Percentiles rank a stretch among this genome's conserved stretches.
phyloP scores from a whole-genome alignment of 2,113 vertebrate genomes.

The Amia ocellicauda region DNA sequence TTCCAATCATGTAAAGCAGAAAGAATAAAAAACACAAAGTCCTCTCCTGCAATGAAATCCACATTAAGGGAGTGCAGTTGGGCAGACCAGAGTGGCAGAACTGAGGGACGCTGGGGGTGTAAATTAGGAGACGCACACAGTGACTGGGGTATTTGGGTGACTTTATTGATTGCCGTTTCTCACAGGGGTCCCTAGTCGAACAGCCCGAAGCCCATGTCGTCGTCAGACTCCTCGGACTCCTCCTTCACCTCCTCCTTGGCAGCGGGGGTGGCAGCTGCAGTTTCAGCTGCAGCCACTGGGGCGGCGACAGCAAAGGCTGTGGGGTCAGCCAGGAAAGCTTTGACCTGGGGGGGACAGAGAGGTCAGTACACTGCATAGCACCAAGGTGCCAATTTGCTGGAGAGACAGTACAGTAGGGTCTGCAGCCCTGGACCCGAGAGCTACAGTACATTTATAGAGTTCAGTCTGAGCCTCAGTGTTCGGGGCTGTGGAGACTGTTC shows the following conservation, averaged over 20 bases:
- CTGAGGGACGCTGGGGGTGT: too few relatives aligned
- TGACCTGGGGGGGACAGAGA: conserved; percentile 63
- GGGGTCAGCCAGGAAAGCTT: conserved; percentile 92
- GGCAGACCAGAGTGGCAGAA: too few relatives aligned
- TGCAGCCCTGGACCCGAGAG: background rate
- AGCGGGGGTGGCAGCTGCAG: conserved; percentile 63
- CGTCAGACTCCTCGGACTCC: conserved; percentile 85
- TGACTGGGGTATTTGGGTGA: too few relatives aligned
- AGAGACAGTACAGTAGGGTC: background rate
- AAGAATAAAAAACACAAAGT: too few relatives aligned
- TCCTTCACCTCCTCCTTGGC: conserved; percentile 66
- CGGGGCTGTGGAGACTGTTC: background rate
- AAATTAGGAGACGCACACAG: too few relatives aligned
- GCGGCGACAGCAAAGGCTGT: conserved; percentile 78
- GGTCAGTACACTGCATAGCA: background rate
- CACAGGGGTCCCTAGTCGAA: conserved; percentile 73
- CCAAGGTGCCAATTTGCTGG: background rate
- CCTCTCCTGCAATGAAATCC: too few relatives aligned
- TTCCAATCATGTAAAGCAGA: too few relatives aligned
- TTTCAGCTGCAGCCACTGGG: conserved; percentile 53
- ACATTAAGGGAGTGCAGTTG: too few relatives aligned
- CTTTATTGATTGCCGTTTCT: too few relatives aligned
- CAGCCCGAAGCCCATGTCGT: conserved; percentile 94
- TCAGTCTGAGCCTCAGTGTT: background rate
- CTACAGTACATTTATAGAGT: background rate